Conservation (phyloP, 2,888 invertebrate genomes). For the Heliothis peltigera region DNA sequence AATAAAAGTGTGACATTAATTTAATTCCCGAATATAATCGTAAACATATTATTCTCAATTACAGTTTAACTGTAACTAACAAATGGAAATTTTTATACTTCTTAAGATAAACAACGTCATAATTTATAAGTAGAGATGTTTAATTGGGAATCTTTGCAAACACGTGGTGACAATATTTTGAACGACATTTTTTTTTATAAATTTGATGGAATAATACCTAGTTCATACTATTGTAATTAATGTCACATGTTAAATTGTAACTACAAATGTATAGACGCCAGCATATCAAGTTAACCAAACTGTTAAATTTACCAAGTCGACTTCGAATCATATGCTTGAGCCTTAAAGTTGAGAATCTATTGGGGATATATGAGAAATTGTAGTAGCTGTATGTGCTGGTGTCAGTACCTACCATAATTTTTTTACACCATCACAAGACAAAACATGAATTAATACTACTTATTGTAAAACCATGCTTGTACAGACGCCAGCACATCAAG, state of each 20-base stretch:
- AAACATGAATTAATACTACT: too few species aligned
- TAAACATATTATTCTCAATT: slow-evolving; percentile 2
- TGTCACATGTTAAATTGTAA: slow-evolving; percentile 21
- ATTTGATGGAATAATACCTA: background rate
- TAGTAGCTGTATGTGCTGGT: too few species aligned
- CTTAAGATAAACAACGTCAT: background rate
- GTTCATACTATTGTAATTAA: background rate
- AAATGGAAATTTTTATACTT: background rate
- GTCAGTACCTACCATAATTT: too few species aligned
- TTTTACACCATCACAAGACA: too few species aligned
- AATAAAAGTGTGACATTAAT: background rate
- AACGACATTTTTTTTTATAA: background rate
- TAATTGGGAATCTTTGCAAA: slow-evolving; percentile 9
- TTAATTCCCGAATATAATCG: background rate
- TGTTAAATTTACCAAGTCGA: too few species aligned
- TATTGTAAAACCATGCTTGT: too few species aligned
- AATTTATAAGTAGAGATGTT: background rate
- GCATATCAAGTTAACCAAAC: too few species aligned
- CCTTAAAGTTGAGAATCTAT: too few species aligned
- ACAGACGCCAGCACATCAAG: too few species aligned
- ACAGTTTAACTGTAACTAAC: background rate
- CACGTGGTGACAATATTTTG: slow-evolving; percentile 32
- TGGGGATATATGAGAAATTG: too few species aligned
- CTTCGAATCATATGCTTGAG: too few species aligned
- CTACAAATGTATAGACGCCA: too few species aligned